Evolutionary conservation across 2,797 vertebrate species (phyloP), one percentile per base, ranked within the genome.

Genomic region (Gymnopithys bicolor): DNA sequence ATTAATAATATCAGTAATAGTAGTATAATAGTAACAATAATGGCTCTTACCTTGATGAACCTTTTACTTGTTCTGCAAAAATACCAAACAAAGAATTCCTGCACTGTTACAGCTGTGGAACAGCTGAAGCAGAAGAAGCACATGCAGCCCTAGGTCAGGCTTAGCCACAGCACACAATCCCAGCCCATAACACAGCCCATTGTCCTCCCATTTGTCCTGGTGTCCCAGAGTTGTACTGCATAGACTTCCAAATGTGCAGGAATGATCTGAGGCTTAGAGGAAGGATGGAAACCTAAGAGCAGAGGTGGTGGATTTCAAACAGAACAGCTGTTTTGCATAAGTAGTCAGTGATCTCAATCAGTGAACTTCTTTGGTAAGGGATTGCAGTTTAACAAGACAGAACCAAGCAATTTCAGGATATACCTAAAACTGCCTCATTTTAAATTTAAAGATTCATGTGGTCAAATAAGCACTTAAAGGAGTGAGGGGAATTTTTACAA

Each of bases 371-470:
- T 62, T 76, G 46, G 68, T 37, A 55, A 73, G 94, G 95, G 84
- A 32, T 27, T 74, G 24, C 6, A 22, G 68, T 66, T 77, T 88
- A 96, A 41, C 67, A 55, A 52, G 85, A 55, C 18, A 51, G 92
- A 91, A 96, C 53, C 35, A 77, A 81, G 37, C 37, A 30, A n/a
- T 78, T 92, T 46, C 19, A 52, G 45, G 39, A 7, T 60, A 17
- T 76, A 48, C 15, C 66, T 85, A 83, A 94, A 95, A 45, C 9
- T 86, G 59, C 59, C 43, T 77, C 22, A 32, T 78, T 93, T 88
- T 92, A 96, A 94, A 97, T 96, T 80, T 94, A 92, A 95, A 92
- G 33, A 92, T 77, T 79, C 90, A 28, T 39, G 83, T 88, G 51
- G 66, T 66, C 74, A 95, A 97, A 95, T 63, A 78, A 86, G 41